Evolutionary conservation across 2,797 vertebrate species (phyloP), one percentile per base, ranked within the genome.

Genomic region (Sphenopsis melanotis): DNA sequence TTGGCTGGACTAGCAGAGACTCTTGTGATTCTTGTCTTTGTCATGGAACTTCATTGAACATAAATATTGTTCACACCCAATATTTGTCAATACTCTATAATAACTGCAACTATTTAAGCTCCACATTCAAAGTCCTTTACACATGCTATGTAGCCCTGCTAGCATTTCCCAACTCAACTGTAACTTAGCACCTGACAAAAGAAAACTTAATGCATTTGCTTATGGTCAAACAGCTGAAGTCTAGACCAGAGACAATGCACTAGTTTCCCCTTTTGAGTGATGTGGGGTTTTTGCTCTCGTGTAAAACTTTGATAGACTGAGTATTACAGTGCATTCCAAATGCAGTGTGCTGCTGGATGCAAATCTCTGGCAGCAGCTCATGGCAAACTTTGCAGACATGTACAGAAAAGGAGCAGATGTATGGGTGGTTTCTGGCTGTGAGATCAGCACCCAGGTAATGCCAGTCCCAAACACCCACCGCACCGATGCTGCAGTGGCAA

Each of bases 401-500:
- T 53, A 36, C 3, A 3, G 42, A 75, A 64, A 86, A 57, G 34
- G 23, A 70, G 39, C 12, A 63, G 50, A 49, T 26, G 5, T 10
- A 22, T 10, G 32, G 26, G 24, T 36, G 23, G 21, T 77, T 66
- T 56, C 57, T 83, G 14, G 11, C 42, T 49, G 78, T 3, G 6
- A 34, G 23, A 63, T 24, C 60, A 7, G 12, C 15, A 52, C 26
- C 9, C 21, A 36, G 26, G 19, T 30, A 87, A 42, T 1, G 2
- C 17, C 16, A 11, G 60, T 20, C 29, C 42, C 64, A 61, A 53
- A 18, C 15, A 59, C 2, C 4, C 36, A 34, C n/a, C 0, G 1
- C 17, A 29, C 6, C 13, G 5, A 16, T 2, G 53, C 12, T 55
- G 16, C n/a, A 63, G 24, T 0, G 2, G 26, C 41, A 88, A 60